Base-by-base conservation (phyloP, 1,140 invertebrate genomes). In the Hypsibius dujardini region DNA sequence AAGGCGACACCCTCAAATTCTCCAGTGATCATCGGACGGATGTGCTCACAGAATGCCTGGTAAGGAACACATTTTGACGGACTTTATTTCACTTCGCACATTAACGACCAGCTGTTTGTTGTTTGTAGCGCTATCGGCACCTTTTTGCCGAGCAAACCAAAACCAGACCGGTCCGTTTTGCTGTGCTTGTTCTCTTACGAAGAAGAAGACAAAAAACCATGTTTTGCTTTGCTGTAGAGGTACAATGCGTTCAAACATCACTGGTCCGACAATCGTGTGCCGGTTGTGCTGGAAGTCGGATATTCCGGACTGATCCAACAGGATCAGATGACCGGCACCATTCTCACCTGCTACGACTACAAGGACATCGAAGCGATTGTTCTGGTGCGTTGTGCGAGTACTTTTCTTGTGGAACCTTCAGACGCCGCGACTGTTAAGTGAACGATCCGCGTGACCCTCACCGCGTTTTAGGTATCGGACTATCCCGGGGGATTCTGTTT, bases 261-360 rank as follows among this genome's bases (percentile, higher is more conserved):
- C n/a, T 56, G 50, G 50, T 56, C 50, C 7, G 50, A 56, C n/a
- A 56, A 56, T 56, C 50, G 50, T 12, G n/a, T 56, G 7, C 50
- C 50, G 7, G 50, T n/a, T n/a, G n/a, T 70, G 56, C 71, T 67
- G 14, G 50, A 56, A 0, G n/a, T 56, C 50, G 50, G 50, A 56
- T 56, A 56, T 56, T 56, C 50, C 7, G 50, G 50, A 56, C n/a
- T 56, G 50, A 7, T 12, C 50, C 50, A 56, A 73, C 7, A 12
- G 50, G 50, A 56, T 56, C 50, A 7, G 7, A n/a, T n/a, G n/a
- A 56, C 50, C 50, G 50, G 76, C 15, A 73, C 71, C 62, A 72
- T 89, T 14, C 79, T 94, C 70, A 87, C 89, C 56, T 89, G 87
- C 74, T 98, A 97, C 80, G 87, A 86, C 78, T 98, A 90, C 79